These are phyloP conservation scores for Philypnodon macrostomus DNA, from an alignment of 2,797 vertebrate genomes.

Conservation along the genomic window DNA sequence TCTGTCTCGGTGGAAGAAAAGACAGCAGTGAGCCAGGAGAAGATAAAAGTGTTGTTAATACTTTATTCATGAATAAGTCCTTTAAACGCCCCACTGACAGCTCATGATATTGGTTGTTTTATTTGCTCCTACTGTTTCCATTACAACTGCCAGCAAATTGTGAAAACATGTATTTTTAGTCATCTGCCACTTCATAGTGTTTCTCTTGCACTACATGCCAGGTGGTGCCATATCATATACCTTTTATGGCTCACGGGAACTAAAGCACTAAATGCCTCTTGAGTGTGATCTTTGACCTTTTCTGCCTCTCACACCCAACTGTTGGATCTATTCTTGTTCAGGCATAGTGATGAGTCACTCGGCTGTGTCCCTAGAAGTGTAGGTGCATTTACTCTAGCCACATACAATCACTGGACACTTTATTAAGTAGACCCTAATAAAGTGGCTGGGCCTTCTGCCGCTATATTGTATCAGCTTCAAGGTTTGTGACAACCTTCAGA, in stretches of 20 bases:
- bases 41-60: slow-evolving; percentile 20
- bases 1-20: slow-evolving; percentile 30
- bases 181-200: slow-evolving; percentile 30
- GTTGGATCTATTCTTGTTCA: slow-evolving; percentile 51
- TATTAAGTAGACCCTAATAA: too few species aligned
- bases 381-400: slow-evolving; percentile 5
- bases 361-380: slow-evolving; percentile 30
- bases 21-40: slow-evolving; percentile 18
- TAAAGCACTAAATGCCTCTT: slow-evolving; percentile 50
- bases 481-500: too few species aligned
- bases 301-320: slow-evolving; percentile 42
- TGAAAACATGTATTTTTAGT: slow-evolving; percentile 45
- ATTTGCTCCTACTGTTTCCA: slow-evolving; percentile 38
- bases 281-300: slow-evolving; percentile 59
- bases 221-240: slow-evolving; percentile 36
- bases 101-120: slow-evolving; percentile 38
- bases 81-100: slow-evolving; percentile 31
- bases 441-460: too few species aligned
- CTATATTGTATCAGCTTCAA: too few species aligned
- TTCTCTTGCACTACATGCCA: slow-evolving; percentile 26
- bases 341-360: slow-evolving; percentile 58
- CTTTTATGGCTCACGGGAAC: slow-evolving; percentile 36
- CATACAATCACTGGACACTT: too few species aligned
- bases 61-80: slow-evolving; percentile 5
- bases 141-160: slow-evolving; percentile 35